Base-by-base conservation (phyloP, 2,797 vertebrate species). In the Hephaestus fuliginosus region DNA sequence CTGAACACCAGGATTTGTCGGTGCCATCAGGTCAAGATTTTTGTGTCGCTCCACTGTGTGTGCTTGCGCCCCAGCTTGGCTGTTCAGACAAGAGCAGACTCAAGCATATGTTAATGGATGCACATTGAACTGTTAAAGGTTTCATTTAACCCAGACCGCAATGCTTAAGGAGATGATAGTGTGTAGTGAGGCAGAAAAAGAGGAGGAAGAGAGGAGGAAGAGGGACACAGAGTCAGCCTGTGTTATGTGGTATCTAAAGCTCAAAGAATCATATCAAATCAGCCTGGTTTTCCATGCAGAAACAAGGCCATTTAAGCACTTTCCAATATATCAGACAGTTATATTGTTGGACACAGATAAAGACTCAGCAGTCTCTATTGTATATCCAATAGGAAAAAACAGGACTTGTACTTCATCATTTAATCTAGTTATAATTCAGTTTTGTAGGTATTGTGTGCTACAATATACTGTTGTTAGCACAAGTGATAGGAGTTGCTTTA, bases 81-180 rank as follows among this genome's bases (percentile, higher is more conserved):
- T 70, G 82, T 67, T 78, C 76, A 78, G 76, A 82, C 22, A 28
- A 65, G 86, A 83, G 88, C 82, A 88, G 89, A 90, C 85, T 92
- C 82, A 86, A 94, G 91, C 91, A 92, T 94, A 93, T 93, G 93
- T 88, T 94, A 94, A 94, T 93, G 91, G 89, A 28, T 94, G 93
- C 93, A 94, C 92, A 93, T 90, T 94, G 92, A 93, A 94, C 93
- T 95, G 92, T 94, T 93, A 94, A 93, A 93, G 91, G 91, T 94
- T 93, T 93, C 91, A 92, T 95, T 95, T 94, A 94, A 95, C 93
- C 93, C 92, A 89, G 91, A 78, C 91, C 89, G 88, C 88, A 94
- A 92, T 91, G 92, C 93, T 94, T 94, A 91, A 92, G 92, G 91
- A 95, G 93, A 94, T 94, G 92, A 91, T 92, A 20, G 89, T 88